Percentiles rank a stretch among this genome's conserved stretches.
Evolutionary conservation across 1,140 invertebrate species (phyloP).

Genomic region (Dendrolimus kikuchii): DNA sequence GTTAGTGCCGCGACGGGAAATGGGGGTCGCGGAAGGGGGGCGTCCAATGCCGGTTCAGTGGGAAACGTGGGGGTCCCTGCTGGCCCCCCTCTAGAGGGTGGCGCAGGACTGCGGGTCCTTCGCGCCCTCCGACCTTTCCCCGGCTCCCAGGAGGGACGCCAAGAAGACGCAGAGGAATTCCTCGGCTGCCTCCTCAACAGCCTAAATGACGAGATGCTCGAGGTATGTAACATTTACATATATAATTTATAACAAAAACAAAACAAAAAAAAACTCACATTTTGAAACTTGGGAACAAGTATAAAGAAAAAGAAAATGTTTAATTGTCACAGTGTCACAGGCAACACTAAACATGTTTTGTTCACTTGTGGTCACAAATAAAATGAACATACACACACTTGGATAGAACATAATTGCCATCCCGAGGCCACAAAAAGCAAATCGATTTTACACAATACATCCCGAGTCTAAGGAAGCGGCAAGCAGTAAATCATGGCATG

Average conservation of each 20-base stretch:
- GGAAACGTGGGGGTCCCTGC: conserved; percentile 32
- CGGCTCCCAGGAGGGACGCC: conserved; percentile 83
- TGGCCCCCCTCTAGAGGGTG: conserved; percentile 86
- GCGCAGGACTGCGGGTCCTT: conserved; percentile 87
- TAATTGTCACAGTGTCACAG: no score
- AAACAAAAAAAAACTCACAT: no score
- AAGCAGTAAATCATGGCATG: no score
- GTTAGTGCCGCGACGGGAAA: conserved; percentile 14
- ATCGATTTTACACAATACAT: no score
- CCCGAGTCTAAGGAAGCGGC: no score
- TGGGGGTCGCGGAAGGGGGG: conserved; percentile 14
- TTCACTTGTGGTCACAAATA: no score
- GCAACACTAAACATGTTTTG: no score
- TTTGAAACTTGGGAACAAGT: no score
- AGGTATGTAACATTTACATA: conserved; percentile 69
- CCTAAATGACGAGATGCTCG: conserved; percentile 96
- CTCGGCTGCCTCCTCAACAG: conserved; percentile 92
- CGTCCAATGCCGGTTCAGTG: conserved; percentile 9
- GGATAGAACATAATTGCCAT: no score
- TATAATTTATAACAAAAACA: background rate
- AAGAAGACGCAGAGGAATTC: conserved; percentile 97
- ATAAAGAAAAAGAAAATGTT: no score
- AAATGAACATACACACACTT: no score
- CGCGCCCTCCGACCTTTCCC: conserved; percentile 78
- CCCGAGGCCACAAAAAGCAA: no score